Conservation (phyloP, 2,888 invertebrate genomes). For the Chorisops tibialis region DNA sequence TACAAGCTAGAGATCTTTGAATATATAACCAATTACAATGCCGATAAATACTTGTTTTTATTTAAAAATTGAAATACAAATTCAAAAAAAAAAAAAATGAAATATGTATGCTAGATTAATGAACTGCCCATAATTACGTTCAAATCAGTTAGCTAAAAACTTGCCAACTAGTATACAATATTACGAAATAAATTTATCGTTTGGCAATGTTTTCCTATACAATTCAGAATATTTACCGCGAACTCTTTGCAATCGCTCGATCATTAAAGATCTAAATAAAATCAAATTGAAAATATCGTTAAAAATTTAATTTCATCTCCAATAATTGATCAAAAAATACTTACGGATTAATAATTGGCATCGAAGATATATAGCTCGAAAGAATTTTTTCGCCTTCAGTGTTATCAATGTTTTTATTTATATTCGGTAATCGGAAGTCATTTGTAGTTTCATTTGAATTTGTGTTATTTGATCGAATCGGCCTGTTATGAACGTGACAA, state of each 20-base stretch:
- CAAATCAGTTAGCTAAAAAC: too few species aligned
- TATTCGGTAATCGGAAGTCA: not conserved
- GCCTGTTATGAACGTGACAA: not conserved
- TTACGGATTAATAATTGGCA: constrained; percentile 11
- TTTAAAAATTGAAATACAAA: too few species aligned
- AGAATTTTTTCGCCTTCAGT: not conserved
- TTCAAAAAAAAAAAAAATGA: too few species aligned
- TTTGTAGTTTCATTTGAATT: too few species aligned
- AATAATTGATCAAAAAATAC: not conserved
- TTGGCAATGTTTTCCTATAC: not conserved
- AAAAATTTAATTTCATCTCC: not conserved
- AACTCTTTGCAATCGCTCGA: constrained; percentile 6
- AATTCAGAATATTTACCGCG: constrained; percentile 15
- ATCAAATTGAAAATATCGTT: not conserved
- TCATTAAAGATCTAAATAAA: not conserved
- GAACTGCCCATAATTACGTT: too few species aligned
- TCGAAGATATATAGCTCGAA: constrained; percentile 1
- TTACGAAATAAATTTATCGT: constrained; percentile 8
- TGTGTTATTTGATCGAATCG: too few species aligned
- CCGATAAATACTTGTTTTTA: too few species aligned
- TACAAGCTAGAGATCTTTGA: too few species aligned
- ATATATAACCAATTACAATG: too few species aligned
- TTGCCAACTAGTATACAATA: not conserved
- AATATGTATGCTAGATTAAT: too few species aligned
- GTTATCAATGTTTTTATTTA: not conserved